Percentiles rank a stretch among this genome's conserved stretches.
Evolutionary conservation across 2,888 invertebrate genomes (phyloP).

Genomic region (Helleia helle): DNA sequence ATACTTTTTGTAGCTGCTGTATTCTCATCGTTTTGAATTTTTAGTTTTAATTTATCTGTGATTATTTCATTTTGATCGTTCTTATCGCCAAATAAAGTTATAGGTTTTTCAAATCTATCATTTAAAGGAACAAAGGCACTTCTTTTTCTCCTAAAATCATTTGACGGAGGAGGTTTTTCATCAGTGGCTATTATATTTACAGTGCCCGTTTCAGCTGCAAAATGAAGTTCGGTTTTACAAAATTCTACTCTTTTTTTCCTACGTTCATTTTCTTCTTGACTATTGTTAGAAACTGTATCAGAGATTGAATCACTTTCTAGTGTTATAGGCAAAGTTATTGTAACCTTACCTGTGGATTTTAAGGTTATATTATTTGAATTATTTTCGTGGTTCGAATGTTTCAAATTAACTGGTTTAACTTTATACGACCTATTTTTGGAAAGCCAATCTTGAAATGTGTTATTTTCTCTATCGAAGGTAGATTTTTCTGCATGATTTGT

Average conservation of each 20-base stretch:
- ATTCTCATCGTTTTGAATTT: slow-evolving; percentile 50
- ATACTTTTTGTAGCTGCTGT: slow-evolving; percentile 78
- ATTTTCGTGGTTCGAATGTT: neutral
- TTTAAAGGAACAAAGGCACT: slow-evolving; percentile 64
- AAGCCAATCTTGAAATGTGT: slow-evolving; percentile 59
- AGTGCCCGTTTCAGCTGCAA: slow-evolving; percentile 87
- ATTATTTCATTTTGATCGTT: slow-evolving; percentile 31
- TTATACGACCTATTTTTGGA: slow-evolving; percentile 45
- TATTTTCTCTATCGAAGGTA: slow-evolving; percentile 27
- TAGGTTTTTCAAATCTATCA: slow-evolving; percentile 63
- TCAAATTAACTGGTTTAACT: slow-evolving; percentile 32
- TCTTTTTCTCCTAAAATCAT: slow-evolving; percentile 82
- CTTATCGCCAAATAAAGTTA: slow-evolving; percentile 78
- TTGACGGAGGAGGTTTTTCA: slow-evolving; percentile 89
- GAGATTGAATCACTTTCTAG: slow-evolving; percentile 32
- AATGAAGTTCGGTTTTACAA: slow-evolving; percentile 91
- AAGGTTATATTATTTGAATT: slow-evolving; percentile 45
- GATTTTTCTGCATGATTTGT: neutral
- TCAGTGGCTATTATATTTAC: slow-evolving; percentile 92
- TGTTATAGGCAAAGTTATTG: slow-evolving; percentile 52
- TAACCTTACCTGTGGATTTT: slow-evolving; percentile 54
- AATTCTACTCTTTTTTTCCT: slow-evolving; percentile 86
- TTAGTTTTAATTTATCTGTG: slow-evolving; percentile 26
- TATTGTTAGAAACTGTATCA: slow-evolving; percentile 22
- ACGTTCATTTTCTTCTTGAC: slow-evolving; percentile 50